phyloP scores from a whole-genome alignment of 2,113 vertebrate species.

The Pycnonotus jocosus region DNA sequence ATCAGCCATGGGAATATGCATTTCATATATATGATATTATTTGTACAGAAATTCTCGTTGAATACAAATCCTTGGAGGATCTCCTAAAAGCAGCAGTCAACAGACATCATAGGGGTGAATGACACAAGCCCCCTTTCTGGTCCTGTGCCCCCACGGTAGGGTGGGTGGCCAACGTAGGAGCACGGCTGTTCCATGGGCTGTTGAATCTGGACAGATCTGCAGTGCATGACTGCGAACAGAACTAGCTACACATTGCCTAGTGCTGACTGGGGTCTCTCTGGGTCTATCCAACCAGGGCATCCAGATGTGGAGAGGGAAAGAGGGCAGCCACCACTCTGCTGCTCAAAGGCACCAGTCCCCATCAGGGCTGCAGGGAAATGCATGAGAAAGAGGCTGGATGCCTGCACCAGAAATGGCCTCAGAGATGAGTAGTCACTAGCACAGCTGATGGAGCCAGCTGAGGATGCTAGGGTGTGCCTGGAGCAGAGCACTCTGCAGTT shows the following conservation, averaged over 20 bases:
- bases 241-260: accelerated
- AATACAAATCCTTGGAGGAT: background rate
- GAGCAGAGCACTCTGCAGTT: background rate
- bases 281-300: accelerated
- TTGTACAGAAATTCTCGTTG: background rate
- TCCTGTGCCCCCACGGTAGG: background rate
- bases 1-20: background rate
- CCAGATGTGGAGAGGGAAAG: background rate
- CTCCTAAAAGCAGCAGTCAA: background rate
- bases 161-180: accelerated
- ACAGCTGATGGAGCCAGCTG: background rate
- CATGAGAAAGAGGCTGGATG: background rate
- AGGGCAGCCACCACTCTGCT: accelerated
- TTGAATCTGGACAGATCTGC: background rate
- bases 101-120: background rate
- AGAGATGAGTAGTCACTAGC: background rate
- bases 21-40: background rate
- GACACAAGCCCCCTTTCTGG: background rate
- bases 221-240: background rate
- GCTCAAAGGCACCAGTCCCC: background rate
- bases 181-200: accelerated
- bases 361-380: background rate
- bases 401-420: background rate
- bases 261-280: accelerated
- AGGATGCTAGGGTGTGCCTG: background rate